Evolutionary conservation across 2,113 vertebrate species (phyloP).

Genomic region (Anguilla japonica): DNA sequence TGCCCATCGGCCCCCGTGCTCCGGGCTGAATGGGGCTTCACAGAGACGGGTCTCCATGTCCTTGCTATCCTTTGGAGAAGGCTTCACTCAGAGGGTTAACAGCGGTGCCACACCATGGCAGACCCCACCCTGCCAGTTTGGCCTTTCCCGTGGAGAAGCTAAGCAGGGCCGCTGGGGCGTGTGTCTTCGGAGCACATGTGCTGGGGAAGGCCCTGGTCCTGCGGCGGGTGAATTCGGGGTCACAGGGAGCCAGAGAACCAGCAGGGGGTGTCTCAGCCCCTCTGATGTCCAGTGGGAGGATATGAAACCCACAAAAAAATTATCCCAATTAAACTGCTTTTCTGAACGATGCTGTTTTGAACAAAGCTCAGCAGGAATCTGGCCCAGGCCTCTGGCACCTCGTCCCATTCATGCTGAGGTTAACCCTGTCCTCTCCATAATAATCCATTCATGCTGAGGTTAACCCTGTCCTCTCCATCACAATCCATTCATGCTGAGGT

Average conservation of each 20-base stretch:
- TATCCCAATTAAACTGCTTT: background rate
- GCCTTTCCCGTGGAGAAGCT: background rate
- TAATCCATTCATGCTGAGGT: background rate
- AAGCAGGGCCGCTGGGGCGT: background rate
- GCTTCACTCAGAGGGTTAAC: background rate
- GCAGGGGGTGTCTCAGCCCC: conserved; percentile 24
- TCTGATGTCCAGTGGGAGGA: conserved; percentile 45
- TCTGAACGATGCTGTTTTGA: background rate
- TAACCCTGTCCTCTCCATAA: background rate
- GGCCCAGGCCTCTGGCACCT: background rate
- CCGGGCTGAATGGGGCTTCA: background rate
- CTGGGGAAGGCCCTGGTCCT: background rate
- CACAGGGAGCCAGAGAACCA: conserved; percentile 33
- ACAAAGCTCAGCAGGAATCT: background rate
- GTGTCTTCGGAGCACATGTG: background rate
- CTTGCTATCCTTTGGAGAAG: too few species aligned
- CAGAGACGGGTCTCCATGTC: too few species aligned
- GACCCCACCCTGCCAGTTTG: background rate
- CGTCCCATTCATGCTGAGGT: background rate
- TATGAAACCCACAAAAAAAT: conserved; percentile 42
- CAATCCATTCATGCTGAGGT: background rate
- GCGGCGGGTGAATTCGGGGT: conserved; percentile 30
- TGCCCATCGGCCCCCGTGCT: background rate
- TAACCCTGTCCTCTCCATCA: background rate
- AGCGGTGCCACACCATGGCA: background rate